Evolutionary conservation across 2,888 invertebrate species (phyloP).

Genomic region (Volucella zonaria): DNA sequence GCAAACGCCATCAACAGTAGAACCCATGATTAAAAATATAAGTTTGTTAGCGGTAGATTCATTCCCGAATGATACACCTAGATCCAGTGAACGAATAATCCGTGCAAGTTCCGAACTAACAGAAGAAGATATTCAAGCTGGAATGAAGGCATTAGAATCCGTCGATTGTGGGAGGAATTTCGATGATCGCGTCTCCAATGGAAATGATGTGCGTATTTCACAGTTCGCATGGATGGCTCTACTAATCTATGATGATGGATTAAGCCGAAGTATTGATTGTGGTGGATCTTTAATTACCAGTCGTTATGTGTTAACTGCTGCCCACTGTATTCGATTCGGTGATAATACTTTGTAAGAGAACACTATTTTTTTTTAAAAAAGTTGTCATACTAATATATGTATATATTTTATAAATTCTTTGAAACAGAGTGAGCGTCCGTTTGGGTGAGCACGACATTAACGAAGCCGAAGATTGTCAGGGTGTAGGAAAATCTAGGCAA

Average conservation of each 20-base stretch:
- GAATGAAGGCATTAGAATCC: slow-evolving; percentile 49
- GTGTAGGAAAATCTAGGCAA: slow-evolving; percentile 64
- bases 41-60: background rate
- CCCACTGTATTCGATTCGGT: slow-evolving; percentile 73
- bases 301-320: slow-evolving; percentile 76
- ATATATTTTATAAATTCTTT: background rate
- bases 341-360: slow-evolving; percentile 50
- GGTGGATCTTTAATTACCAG: slow-evolving; percentile 75
- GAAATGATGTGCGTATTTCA: slow-evolving; percentile 84
- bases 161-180: slow-evolving; percentile 84
- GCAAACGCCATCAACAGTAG: no score
- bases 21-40: no score
- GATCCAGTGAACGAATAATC: background rate
- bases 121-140: slow-evolving; percentile 22
- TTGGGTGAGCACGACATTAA: slow-evolving; percentile 81
- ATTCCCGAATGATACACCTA: slow-evolving; percentile 2
- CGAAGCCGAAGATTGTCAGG: slow-evolving; percentile 78
- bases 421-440: slow-evolving; percentile 80
- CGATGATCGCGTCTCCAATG: slow-evolving; percentile 85
- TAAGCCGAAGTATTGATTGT: slow-evolving; percentile 77
- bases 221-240: slow-evolving; percentile 90
- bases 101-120: slow-evolving; percentile 2
- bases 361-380: background rate
- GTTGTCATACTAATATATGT: background rate
- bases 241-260: slow-evolving; percentile 83